These are phyloP conservation scores for Drosophila stalkeri DNA, from an alignment of 2,888 invertebrate genomes.

Conservation along the genomic window DNA sequence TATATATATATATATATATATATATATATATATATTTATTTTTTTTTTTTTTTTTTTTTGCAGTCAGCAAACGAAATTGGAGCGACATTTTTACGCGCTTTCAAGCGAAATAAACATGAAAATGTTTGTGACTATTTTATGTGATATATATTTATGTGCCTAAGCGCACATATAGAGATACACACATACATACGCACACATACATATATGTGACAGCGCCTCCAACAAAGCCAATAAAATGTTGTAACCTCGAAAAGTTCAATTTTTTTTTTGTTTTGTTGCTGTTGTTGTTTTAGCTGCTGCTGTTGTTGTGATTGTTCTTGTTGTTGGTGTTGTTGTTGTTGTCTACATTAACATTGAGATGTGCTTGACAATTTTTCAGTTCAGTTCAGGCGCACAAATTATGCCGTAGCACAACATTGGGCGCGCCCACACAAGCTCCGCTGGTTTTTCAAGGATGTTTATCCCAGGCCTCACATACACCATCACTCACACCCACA, in stretches of 20 bases:
- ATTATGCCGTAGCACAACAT: constrained; percentile 78
- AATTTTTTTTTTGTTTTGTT: too few species aligned
- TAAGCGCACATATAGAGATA: not conserved
- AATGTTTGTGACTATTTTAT: constrained; percentile 71
- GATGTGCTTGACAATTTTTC: constrained; percentile 80
- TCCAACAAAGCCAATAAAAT: constrained; percentile 75
- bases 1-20: too few species aligned
- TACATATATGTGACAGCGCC: not conserved
- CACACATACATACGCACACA: not conserved
- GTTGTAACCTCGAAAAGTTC: constrained; percentile 79
- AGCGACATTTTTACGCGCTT: constrained; percentile 75
- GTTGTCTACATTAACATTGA: constrained; percentile 72
- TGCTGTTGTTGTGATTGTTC: not conserved
- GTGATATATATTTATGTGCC: constrained; percentile 42
- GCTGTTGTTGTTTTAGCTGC: not conserved
- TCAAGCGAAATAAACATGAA: constrained; percentile 81
- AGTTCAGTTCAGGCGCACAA: constrained; percentile 71
- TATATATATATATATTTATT: too few species aligned
- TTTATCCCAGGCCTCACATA: constrained; percentile 1
- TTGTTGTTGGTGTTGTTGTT: not conserved
- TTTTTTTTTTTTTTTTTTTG: constrained; percentile 11
- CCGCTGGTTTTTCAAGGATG: constrained; percentile 62
- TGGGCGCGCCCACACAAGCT: constrained; percentile 63
- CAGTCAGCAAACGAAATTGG: constrained; percentile 44
- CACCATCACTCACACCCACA: not conserved